Evolutionary conservation across 2,113 vertebrate species (phyloP).

Genomic region (Protobothrops flavoviridis): DNA sequence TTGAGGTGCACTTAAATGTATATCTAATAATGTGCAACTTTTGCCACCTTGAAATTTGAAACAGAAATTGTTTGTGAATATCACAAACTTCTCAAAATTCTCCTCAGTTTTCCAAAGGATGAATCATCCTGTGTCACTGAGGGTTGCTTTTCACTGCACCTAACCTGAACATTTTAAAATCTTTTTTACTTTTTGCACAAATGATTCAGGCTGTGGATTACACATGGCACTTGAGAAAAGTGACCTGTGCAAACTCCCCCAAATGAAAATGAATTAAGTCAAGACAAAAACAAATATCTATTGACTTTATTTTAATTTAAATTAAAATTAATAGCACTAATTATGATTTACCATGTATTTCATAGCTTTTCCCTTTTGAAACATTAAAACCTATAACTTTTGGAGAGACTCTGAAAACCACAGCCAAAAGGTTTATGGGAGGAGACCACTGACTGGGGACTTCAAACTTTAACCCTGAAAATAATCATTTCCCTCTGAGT

Average conservation of each 20-base stretch:
- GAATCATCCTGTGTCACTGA: background rate
- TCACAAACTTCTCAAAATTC: background rate
- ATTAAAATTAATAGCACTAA: background rate
- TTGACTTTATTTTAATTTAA: background rate
- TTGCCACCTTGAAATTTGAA: background rate
- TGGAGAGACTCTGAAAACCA: background rate
- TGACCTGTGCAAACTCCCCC: background rate
- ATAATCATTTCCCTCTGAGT: background rate
- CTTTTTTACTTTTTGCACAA: background rate
- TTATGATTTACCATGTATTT: background rate
- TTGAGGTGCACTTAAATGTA: background rate
- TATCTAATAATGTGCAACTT: background rate
- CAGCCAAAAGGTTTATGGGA: background rate
- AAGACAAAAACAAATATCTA: background rate
- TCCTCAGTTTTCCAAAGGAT: background rate
- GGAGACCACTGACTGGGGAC: background rate
- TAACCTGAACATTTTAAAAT: background rate
- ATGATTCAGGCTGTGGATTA: background rate
- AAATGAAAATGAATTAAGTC: background rate
- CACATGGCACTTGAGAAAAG: background rate
- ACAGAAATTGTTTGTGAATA: background rate
- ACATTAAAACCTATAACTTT: background rate
- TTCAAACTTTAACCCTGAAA: background rate
- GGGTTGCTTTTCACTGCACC: background rate
- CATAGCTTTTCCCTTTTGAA: background rate